Evolutionary conservation across 1,140 invertebrate species (phyloP), one percentile per base, ranked within the genome.

Genomic region (Macrocentrus cingulum): DNA sequence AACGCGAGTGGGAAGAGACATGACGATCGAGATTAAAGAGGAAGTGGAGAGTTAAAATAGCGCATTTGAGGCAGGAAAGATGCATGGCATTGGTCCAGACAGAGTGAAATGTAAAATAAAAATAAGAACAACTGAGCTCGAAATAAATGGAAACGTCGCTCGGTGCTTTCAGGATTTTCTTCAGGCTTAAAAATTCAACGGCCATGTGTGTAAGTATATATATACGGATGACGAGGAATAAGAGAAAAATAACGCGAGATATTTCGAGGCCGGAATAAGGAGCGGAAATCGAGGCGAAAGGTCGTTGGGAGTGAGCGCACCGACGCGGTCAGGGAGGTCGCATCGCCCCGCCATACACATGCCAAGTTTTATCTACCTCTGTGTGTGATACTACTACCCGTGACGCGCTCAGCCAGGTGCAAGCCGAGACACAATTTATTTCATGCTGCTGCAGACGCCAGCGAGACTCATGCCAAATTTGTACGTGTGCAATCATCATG

Each of bases 11-110:
- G 56, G 16, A 39, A 44, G 42, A 18, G 36, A n/a, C n/a, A n/a
- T n/a, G n/a, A n/a, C n/a, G 15, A 49, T 34, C 37, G 48, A 58
- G 42, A 34, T 58, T 50, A 44, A 58, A 42, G 56, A 51, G 48
- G 46, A 58, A 51, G 39, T 50, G 15, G 46, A 46, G 39, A 42
- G 46, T 25, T 51, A 42, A 51, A 58, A 58, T 50, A 41, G 44
- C 39, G 52, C 9, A 39, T 34, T 13, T 51, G 53, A 45, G 46
- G 39, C 39, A 29, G 22, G 36, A 16, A 22, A 54, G 44, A 49
- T 39, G 29, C 36, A 36, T 57, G 56, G 56, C 56, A 58, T 15
- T 42, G n/a, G 34, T 58, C 56, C 56, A 58, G 48, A 51, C n/a
- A n/a, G 20, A 3, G 29, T 23, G 34, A 52, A 34, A 52, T 52